Base-by-base conservation (phyloP, 2,797 vertebrate genomes). In the Bradypus variegatus region DNA sequence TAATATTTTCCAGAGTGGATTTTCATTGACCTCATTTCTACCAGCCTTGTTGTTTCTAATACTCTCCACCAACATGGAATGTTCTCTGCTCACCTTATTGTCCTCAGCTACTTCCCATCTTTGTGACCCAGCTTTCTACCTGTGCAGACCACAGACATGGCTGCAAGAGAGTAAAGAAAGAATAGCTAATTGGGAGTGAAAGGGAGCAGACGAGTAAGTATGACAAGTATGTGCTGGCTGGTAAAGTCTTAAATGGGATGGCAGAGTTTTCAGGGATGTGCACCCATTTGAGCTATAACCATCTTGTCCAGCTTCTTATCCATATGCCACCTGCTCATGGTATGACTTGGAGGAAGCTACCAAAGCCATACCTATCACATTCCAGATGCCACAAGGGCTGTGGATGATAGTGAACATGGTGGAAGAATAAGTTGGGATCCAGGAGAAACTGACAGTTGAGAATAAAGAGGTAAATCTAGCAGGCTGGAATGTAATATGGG, bases 1-100 rank as follows among this genome's bases (percentile, higher is more conserved):
- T 80, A 60, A 64, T 23, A 18, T 90, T 94, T 84, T 78, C 38
- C 89, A 86, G 89, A 58, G 38, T 18, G 19, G 48, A 65, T 72
- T 95, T 89, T 53, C 88, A 21, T 3, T 58, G 64, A 50, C 73
- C 48, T 83, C 53, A 67, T 92, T 88, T 92, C 78, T 21, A 73
- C 73, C 23, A 15, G 15, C 11, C 11, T 50, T 45, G 41, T 25
- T 16, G 19, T 87, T 93, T 89, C 48, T 33, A n/a, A 25, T 45
- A 25, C 8, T 4, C 23, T 5, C 13, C 38, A 64, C 13, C 27
- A 4, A 21, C 7, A 15, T 38, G 10, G 23, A 65, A 38, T 15
- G 12, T 58, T 73, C 19, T 65, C 4, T 70, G 55, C 67, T 58
- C 55, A 2, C 12, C 53, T 8, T 25, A 21, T 38, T 60, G 38